Evolutionary conservation across 1,140 invertebrate genomes (phyloP), one percentile per base, ranked within the genome.

Genomic region (Caenorhabditis remanei): DNA sequence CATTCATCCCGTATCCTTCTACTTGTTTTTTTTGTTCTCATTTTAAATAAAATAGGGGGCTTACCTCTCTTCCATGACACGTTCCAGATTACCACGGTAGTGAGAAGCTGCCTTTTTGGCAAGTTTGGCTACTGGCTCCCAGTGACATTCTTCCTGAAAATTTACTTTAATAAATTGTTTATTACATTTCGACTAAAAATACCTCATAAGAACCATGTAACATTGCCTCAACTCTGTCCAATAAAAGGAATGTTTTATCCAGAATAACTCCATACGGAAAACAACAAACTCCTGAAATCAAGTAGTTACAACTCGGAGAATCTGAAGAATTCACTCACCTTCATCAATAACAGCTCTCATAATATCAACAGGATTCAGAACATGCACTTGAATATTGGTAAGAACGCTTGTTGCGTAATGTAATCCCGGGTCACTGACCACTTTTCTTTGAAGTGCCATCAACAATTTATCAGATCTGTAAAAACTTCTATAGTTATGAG

Each of bases 281-380:
- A 75, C 91, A 92, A 24, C 91, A 88, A 50, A 92, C 90, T 41
- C 91, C 90, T 91, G 61, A 84, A 86, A 85, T 16, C 5, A 58
- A 58, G 6, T 85, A 16, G 11, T 75, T 32, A 32, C 43, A 32
- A 21, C 67, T 63, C 9, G 19, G 53, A 32, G 0, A 7, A 4
- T 13, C 9, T 50, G 79, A 48, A 9, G 43, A 50, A 48, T 83
- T 83, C 32, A 32, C 24, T 16, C 5, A 91, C 90, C 91, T 90
- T 92, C 91, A 83, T 92, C 91, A 88, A 92, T 88, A 21, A 90
- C 89, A 4, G 92, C 91, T 65, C 92, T 84, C 85, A 92, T 86
- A n/a, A 90, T 85, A 88, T 92, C 91, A 21, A 92, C 91, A 4
- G 91, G 92, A 89, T 92, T 92, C n/a, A 92, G 67, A 55, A 93